Evolutionary conservation across 2,888 invertebrate species (phyloP).

Genomic region (Lapara coniferarum): DNA sequence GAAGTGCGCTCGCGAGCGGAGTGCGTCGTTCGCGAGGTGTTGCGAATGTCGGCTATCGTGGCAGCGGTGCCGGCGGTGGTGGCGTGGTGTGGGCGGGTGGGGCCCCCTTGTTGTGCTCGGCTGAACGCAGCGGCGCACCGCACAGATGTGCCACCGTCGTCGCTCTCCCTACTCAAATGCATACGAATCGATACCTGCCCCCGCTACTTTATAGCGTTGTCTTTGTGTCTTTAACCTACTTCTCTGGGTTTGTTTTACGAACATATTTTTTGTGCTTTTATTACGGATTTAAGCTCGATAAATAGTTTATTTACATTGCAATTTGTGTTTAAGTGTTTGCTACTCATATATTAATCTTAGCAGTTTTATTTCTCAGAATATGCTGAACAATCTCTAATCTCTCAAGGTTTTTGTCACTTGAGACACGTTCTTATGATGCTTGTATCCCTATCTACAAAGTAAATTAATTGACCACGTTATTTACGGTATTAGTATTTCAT

Average conservation of each 20-base stretch:
- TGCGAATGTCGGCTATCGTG: slow-evolving; percentile 77
- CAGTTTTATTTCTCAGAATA: background rate
- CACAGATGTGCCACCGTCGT: slow-evolving; percentile 65
- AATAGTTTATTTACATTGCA: slow-evolving; percentile 6
- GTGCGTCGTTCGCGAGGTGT: slow-evolving; percentile 79
- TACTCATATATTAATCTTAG: background rate
- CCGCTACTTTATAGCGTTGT: slow-evolving; percentile 71
- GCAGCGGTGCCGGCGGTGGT: slow-evolving; percentile 46
- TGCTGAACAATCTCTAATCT: background rate
- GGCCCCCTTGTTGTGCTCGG: slow-evolving; percentile 59
- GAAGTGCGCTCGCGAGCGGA: slow-evolving; percentile 69
- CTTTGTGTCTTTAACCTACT: slow-evolving; percentile 79
- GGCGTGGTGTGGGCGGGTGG: slow-evolving; percentile 41
- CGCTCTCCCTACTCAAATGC: slow-evolving; percentile 63
- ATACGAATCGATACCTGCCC: slow-evolving; percentile 74
- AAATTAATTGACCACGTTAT: too few relatives aligned
- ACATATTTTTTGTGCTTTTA: slow-evolving; percentile 18
- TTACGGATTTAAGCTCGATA: slow-evolving; percentile 24
- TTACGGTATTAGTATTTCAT: too few relatives aligned
- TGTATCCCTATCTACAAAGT: background rate
- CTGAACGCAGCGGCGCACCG: slow-evolving; percentile 71
- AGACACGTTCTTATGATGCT: background rate
- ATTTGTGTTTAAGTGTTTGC: background rate
- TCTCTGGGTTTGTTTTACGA: slow-evolving; percentile 39
- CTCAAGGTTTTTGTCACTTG: background rate